Percentiles rank a stretch among this genome's conserved stretches.
These are phyloP conservation scores for Synergus itoensis DNA, from an alignment of 2,888 invertebrate species.

Conservation along the genomic window DNA sequence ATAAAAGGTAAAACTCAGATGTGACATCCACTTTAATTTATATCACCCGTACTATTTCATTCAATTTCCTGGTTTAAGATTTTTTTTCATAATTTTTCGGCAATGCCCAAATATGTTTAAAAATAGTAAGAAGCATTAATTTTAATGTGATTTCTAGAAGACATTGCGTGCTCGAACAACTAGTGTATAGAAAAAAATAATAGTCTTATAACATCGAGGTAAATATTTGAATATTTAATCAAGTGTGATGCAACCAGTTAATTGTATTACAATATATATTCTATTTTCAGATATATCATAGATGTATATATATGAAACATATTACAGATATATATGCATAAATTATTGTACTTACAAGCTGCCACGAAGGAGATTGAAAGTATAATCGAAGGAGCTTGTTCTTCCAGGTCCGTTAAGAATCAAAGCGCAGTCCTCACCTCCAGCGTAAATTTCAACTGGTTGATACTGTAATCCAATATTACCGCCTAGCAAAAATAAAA, in stretches of 20 bases:
- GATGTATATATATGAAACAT: neutral
- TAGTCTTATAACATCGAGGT: neutral
- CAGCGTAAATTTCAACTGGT: slow-evolving; percentile 65
- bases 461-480: slow-evolving; percentile 68
- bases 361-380: slow-evolving; percentile 89
- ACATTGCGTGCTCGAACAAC: neutral
- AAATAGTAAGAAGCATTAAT: neutral
- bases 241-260: neutral
- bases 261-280: neutral
- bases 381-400: slow-evolving; percentile 91
- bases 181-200: neutral
- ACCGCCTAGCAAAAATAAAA: slow-evolving; percentile 55
- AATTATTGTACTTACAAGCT: slow-evolving; percentile 84
- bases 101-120: neutral
- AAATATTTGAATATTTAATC: neutral
- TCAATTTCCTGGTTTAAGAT: neutral
- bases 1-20: neutral
- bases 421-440: slow-evolving; percentile 86
- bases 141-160: neutral
- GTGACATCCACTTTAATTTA: neutral
- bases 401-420: slow-evolving; percentile 88
- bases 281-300: neutral
- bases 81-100: too few relatives aligned
- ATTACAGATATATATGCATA: neutral
- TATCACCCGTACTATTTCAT: neutral